Evolutionary conservation across 2,797 vertebrate genomes (phyloP), one percentile per base, ranked within the genome.

Genomic region (Nyctalus aviator): DNA sequence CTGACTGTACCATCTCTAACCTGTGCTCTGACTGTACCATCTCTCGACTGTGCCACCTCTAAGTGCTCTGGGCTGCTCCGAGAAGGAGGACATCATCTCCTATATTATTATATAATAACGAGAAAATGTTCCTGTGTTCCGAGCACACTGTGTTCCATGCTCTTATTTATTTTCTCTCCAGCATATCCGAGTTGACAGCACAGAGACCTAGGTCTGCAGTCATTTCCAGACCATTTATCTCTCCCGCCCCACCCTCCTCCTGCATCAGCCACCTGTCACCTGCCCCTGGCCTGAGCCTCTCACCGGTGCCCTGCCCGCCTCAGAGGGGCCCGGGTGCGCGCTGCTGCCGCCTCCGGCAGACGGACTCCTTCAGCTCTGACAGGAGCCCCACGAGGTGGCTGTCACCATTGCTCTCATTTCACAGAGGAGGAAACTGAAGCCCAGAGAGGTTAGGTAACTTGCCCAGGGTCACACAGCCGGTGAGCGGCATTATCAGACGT

Each of bases 31-130:
- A 59, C 55, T 57, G 55, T 11, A 21, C 55, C 55, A 57, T 11
- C 55, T 57, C 21, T 53, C 27, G 37, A 68, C 35, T n/a, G 9
- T 32, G 75, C 83, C 50, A 32, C 41, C 32, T 77, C 71, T 94
- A 88, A 89, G 86, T 91, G 94, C 94, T 78, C 82, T 59, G 90
- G 85, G 81, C 84, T 84, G 50, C 86, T 84, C 20, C 41, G 71
- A 69, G 64, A 73, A 92, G 59, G 37, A 90, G 85, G 71, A 30
- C 88, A 90, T 90, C 87, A 83, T 68, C 41, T 81, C 57, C 86
- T 41, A 76, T 91, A 64, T 93, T 85, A 93, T 94, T 94, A 90
- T 41, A 50, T 20, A 83, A 89, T 87, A 78, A 94, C 82, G 92
- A 88, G 92, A 82, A 79, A 69, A 86, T 76, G 73, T 93, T 57